Evolutionary conservation across 2,113 vertebrate genomes (phyloP).

Genomic region (Saimiri boliviensis): DNA sequence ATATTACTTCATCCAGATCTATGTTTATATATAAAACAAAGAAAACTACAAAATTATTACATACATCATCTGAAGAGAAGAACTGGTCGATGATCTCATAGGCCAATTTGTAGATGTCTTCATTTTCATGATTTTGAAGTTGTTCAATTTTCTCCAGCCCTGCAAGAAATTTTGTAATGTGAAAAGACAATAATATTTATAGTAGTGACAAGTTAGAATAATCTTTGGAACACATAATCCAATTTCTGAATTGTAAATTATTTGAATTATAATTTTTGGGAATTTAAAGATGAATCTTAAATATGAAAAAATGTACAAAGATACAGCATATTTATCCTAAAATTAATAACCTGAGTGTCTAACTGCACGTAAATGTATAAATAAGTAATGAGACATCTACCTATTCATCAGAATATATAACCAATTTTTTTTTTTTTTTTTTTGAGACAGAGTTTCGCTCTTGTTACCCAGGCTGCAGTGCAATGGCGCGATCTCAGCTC

Average conservation of each 20-base stretch:
- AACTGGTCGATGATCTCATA: constrained; percentile 99
- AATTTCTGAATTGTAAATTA: not conserved
- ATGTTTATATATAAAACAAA: not conserved
- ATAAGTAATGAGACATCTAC: not conserved
- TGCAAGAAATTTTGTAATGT: constrained; percentile 75
- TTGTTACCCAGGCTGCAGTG: too few relatives aligned
- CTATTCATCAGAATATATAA: not conserved
- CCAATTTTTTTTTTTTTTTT: not conserved
- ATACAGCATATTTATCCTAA: not conserved
- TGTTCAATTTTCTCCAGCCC: constrained; percentile 99
- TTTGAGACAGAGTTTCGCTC: too few relatives aligned
- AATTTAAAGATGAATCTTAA: constrained; percentile 29
- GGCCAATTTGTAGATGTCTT: constrained; percentile 99
- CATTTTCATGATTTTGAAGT: constrained; percentile 99
- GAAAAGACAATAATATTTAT: constrained; percentile 1
- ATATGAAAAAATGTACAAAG: not conserved
- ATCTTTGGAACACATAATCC: not conserved
- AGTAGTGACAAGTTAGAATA: not conserved
- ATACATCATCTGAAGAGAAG: constrained; percentile 99
- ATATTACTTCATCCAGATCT: not conserved
- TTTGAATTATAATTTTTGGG: not conserved
- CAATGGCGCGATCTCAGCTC: too few relatives aligned
- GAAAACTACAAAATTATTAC: constrained; percentile 57
- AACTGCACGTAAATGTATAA: not conserved
- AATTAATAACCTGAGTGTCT: not conserved